Conservation (phyloP, 2,797 vertebrate species). For the Lycodopsis pacificus region DNA sequence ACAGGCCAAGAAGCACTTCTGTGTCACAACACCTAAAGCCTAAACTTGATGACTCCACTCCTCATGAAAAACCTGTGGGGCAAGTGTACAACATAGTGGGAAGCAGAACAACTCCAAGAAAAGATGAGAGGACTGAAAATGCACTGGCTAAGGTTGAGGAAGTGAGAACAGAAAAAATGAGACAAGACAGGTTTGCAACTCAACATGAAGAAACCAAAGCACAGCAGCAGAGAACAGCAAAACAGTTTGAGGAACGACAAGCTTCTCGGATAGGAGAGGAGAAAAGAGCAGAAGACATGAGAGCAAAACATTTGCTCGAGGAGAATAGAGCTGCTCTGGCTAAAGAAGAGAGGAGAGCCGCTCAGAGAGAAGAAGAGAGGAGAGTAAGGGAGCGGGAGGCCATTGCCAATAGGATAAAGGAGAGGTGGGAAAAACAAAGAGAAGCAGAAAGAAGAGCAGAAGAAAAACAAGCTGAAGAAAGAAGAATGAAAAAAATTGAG, state of each 20-base stretch:
- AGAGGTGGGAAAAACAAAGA: conserved; percentile 59
- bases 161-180: conserved; percentile 19
- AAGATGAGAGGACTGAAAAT: conserved; percentile 34
- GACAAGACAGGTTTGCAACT: conserved; percentile 22
- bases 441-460: conserved; percentile 50
- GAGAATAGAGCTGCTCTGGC: conserved; percentile 59
- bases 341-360: conserved; percentile 59
- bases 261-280: conserved; percentile 15
- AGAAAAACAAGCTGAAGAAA: conserved; percentile 40
- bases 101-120: conserved; percentile 5
- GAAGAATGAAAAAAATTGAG: conserved; percentile 10
- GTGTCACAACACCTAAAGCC: conserved; percentile 22
- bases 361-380: conserved; percentile 66
- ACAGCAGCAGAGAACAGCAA: conserved; percentile 23
- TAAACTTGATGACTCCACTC: neutral
- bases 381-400: conserved; percentile 63
- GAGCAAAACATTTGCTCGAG: conserved; percentile 57
- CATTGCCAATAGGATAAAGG: conserved; percentile 56
- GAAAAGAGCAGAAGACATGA: conserved; percentile 40
- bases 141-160: neutral
- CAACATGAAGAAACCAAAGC: conserved; percentile 31
- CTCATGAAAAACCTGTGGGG: conserved; percentile 6
- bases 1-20: conserved; percentile 26
- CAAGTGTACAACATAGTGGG: conserved; percentile 21
- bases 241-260: conserved; percentile 16